Evolutionary conservation across 2,113 vertebrate species (phyloP).

Genomic region (Poicephalus gulielmi): DNA sequence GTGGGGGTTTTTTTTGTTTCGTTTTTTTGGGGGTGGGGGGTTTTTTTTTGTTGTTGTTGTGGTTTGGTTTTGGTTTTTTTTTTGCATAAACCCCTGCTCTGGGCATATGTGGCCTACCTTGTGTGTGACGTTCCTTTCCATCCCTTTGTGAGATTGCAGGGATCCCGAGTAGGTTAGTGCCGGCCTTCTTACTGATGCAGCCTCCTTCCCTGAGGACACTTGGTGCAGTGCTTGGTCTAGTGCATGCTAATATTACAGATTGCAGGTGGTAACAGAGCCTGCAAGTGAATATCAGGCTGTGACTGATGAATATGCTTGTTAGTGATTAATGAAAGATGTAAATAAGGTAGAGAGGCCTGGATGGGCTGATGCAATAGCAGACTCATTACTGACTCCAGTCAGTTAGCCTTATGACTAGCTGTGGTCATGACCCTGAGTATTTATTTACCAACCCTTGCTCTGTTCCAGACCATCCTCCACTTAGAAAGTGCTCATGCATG

Average conservation of each 20-base stretch:
- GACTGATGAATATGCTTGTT: neutral
- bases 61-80: neutral
- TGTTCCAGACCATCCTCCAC: neutral
- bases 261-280: neutral
- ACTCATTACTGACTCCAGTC: neutral
- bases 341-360: neutral
- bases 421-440: neutral
- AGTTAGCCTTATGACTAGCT: neutral
- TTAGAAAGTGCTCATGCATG: neutral
- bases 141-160: neutral
- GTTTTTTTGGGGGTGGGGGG: too few species aligned
- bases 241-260: neutral
- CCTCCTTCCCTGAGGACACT: neutral
- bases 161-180: neutral
- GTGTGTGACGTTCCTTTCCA: neutral
- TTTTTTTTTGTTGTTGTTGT: too few species aligned
- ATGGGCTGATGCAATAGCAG: neutral
- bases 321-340: neutral
- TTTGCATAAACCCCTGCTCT: neutral
- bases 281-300: neutral
- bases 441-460: neutral
- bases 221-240: neutral
- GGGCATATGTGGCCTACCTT: too few species aligned
- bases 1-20: too few species aligned
- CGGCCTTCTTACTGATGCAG: neutral